Base-by-base conservation (phyloP, 2,113 vertebrate genomes). In the Pteruthius melanotis region DNA sequence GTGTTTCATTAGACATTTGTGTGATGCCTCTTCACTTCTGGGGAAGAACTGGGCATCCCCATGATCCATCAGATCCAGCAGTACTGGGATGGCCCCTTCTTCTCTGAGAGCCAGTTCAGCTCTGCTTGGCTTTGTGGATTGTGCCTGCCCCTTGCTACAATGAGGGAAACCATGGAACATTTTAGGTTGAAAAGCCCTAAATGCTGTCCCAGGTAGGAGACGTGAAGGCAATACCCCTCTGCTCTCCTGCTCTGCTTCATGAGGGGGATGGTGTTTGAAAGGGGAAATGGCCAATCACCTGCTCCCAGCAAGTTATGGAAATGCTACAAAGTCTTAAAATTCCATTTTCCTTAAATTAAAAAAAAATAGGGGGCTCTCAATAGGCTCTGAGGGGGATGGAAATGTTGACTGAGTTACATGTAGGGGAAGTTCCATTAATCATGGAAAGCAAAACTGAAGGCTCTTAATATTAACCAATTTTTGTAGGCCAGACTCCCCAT, bases 361-460 rank as follows among this genome's bases (percentile, higher is more conserved):
- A 42, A 52, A 82, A 93, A 80, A 71, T n/a, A 63, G 83, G 40
- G 69, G 16, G 13, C 63, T 95, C 72, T 95, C 90, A 57, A 33
- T 87, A 79, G 78, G 50, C 69, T 95, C 84, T n/a, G 68, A 96
- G 42, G 77, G 56, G 59, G 65, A 64, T 97, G 95, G 96, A 97
- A 96, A 97, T 33, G 52, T 93, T 94, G 97, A 87, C 85, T 28
- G 40, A 60, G 90, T 90, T 87, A 81, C 42, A 83, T n/a, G 47
- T 44, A 95, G 76, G 64, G 87, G 84, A 97, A 90, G 89, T 95
- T 94, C 77, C 93, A 94, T 96, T 95, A 96, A 97, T 97, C 92
- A 95, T 87, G 80, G 94, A 97, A 97, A 98, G 44, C 70, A 56
- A 90, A 80, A 78, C 66, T 86, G 92, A 95, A 93, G 71, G 78